Evolutionary conservation across 1,140 invertebrate species (phyloP).

Genomic region (Rhopalosiphum padi): DNA sequence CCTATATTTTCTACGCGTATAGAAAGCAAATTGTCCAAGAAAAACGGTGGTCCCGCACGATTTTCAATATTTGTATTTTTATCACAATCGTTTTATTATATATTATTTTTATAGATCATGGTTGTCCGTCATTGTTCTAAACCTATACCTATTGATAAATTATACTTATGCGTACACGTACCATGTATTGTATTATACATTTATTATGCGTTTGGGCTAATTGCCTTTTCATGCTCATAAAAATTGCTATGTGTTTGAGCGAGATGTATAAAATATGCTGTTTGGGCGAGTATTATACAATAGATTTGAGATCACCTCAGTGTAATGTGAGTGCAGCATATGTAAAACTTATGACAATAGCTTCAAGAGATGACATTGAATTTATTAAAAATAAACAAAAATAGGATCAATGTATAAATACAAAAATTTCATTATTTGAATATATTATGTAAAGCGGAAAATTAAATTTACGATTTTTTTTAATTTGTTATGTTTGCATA

Average conservation of each 20-base stretch:
- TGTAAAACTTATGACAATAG: too few species aligned
- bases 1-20: background rate
- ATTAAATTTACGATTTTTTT: too few species aligned
- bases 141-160: background rate
- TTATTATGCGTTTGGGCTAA: background rate
- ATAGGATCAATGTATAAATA: too few species aligned
- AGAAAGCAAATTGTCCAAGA: background rate
- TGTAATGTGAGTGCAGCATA: background rate
- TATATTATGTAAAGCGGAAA: too few species aligned
- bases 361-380: too few species aligned
- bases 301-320: background rate
- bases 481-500: too few species aligned
- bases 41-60: constrained; percentile 36
- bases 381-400: too few species aligned
- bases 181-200: background rate
- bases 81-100: background rate
- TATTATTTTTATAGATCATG: constrained; percentile 27
- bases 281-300: background rate
- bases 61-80: constrained; percentile 5
- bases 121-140: constrained; percentile 29
- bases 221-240: background rate
- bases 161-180: background rate
- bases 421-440: too few species aligned
- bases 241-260: background rate
- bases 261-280: background rate